Base-by-base conservation (phyloP, 2,113 vertebrate genomes). In the Oxyura jamaicensis region DNA sequence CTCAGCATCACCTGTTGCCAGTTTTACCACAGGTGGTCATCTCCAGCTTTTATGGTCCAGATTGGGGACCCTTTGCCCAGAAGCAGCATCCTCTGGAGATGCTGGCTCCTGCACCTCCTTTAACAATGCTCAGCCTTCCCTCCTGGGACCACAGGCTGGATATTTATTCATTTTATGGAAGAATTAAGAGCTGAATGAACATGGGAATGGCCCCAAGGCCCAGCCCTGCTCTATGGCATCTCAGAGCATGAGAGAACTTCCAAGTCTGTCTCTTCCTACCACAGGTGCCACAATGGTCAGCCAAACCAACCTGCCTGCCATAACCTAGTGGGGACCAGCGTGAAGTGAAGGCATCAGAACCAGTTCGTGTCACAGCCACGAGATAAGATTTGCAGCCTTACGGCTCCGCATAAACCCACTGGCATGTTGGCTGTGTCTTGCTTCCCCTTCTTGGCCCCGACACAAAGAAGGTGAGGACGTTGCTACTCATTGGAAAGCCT, bases 361-460 rank as follows among this genome's bases (percentile, higher is more conserved):
- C 18, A 13, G 1, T 6, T 10, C 3, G 14, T n/a, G 62, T 11
- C 2, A 11, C 23, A n/a, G 26, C 35, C 41, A 46, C 9, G 12
- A n/a, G 56, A 3, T 0, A 5, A 23, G n/a, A 7, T 5, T 39
- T 14, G 5, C 11, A 23, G 1, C 29, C 36, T 4, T 3, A 3
- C 8, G 58, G 48, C 48, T 36, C 48, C 2, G 8, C 4, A 13
- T 4, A 14, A 41, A 13, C 22, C 67, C 56, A 2, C 1, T 6
- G 3, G 23, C 29, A 21, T 8, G 0, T 0, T 10, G 14, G 21
- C 4, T 1, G 13, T 8, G n/a, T 8, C 42, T 13, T 12, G 8
- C 44, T n/a, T 28, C 42, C 44, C 28, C 9, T 71, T 19, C 53
- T 33, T 7, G 26, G n/a, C 28, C 22, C 35, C 13, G 22, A 10